Percentiles rank a stretch among this genome's conserved stretches.
Evolutionary conservation across 2,797 vertebrate species (phyloP).

Genomic region (Sebastes steindachneri): DNA sequence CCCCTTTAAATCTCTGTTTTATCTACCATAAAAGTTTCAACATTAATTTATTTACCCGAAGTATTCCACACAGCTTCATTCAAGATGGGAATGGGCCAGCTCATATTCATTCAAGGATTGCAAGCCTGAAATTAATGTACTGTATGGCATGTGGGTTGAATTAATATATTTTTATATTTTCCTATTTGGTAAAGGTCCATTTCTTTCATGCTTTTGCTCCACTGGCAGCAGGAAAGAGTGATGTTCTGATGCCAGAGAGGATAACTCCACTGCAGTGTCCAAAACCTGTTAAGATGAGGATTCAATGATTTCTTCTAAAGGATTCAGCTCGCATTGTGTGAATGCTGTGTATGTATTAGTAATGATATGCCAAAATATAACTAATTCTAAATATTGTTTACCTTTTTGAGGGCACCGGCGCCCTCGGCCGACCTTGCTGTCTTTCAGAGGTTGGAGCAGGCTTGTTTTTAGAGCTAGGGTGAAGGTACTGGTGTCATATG

Average conservation of each 20-base stretch:
- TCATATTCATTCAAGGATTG: conserved; percentile 21
- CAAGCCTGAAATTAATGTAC: conserved; percentile 13
- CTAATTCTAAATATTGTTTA: not conserved
- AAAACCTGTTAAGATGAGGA: not conserved
- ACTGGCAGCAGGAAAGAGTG: conserved; percentile 12
- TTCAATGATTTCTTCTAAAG: not conserved
- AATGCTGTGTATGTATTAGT: not conserved
- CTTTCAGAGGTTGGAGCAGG: no score
- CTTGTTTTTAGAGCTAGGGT: no score
- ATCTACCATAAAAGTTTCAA: not conserved
- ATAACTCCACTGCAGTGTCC: conserved; percentile 1
- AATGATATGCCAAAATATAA: not conserved
- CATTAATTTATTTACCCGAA: not conserved
- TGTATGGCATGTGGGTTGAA: conserved; percentile 27
- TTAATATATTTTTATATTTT: conserved; percentile 48
- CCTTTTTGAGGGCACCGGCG: no score
- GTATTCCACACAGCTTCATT: not conserved
- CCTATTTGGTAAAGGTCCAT: conserved; percentile 19
- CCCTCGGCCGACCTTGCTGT: no score
- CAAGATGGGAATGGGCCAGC: not conserved
- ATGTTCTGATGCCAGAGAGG: conserved; percentile 20
- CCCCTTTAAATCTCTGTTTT: not conserved
- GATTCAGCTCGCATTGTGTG: not conserved
- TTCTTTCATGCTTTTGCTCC: conserved; percentile 34
- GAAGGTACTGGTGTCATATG: not conserved